Conservation (phyloP, 1,140 invertebrate species). For the Armadillidium nasatum region DNA sequence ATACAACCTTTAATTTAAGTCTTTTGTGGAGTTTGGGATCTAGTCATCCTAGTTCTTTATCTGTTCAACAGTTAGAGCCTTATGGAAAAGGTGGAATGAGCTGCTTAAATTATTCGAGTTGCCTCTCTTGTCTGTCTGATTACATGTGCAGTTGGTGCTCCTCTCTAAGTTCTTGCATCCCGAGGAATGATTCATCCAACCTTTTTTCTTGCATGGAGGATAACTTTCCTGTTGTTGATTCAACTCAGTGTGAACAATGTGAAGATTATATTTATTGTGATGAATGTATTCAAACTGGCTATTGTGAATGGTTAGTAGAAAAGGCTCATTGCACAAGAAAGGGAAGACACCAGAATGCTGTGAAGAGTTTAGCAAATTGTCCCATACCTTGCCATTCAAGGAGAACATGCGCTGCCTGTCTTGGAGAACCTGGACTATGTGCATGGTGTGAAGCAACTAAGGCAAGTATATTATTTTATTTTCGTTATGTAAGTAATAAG, state of each 20-base stretch:
- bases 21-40: slow-evolving; percentile 32
- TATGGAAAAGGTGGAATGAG: slow-evolving; percentile 62
- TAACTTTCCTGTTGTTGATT: slow-evolving; percentile 72
- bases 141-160: slow-evolving; percentile 86
- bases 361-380: slow-evolving; percentile 59
- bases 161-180: slow-evolving; percentile 43
- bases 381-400: slow-evolving; percentile 70
- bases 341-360: slow-evolving; percentile 64
- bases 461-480: slow-evolving; percentile 41
- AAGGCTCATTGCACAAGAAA: slow-evolving; percentile 74
- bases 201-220: slow-evolving; percentile 48
- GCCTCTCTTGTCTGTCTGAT: slow-evolving; percentile 80
- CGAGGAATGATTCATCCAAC: slow-evolving; percentile 25
- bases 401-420: slow-evolving; percentile 70
- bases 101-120: slow-evolving; percentile 75
- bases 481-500: too few species aligned
- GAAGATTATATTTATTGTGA: slow-evolving; percentile 81
- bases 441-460: slow-evolving; percentile 90
- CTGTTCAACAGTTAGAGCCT: slow-evolving; percentile 77
- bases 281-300: slow-evolving; percentile 62
- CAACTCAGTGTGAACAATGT: slow-evolving; percentile 76
- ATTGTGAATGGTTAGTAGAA: slow-evolving; percentile 82
- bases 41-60: slow-evolving; percentile 12
- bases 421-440: slow-evolving; percentile 78
- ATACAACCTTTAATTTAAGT: slow-evolving; percentile 18